Conservation (phyloP, 2,113 vertebrate species). For the Peromyscus polionotus region DNA sequence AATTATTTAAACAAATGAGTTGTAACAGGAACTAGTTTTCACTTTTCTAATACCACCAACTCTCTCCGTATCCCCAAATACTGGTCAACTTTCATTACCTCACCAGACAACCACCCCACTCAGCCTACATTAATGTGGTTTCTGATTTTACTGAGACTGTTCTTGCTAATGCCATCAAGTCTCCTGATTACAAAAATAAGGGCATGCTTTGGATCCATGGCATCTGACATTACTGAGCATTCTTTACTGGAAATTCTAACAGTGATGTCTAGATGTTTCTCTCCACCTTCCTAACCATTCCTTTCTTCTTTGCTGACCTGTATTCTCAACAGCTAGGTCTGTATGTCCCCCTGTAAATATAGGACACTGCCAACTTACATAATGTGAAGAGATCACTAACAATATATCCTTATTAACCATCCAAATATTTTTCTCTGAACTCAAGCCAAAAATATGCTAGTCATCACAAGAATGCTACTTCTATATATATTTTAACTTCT, state of each 20-base stretch:
- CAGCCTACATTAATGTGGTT: neutral
- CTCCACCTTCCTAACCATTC: slow-evolving; percentile 21
- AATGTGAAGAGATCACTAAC: neutral
- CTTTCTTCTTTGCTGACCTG: slow-evolving; percentile 11
- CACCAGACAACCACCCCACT: neutral
- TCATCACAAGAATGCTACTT: neutral
- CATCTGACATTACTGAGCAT: slow-evolving; percentile 2
- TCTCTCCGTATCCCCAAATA: slow-evolving; percentile 13
- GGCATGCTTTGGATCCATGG: neutral
- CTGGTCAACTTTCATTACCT: neutral
- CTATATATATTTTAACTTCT: slow-evolving; percentile 29
- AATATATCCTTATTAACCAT: neutral
- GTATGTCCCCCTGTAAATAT: neutral
- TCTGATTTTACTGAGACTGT: slow-evolving; percentile 23
- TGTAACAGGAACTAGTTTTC: slow-evolving; percentile 22
- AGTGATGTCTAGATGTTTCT: slow-evolving; percentile 1
- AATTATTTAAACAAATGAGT: slow-evolving; percentile 61
- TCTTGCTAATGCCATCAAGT: slow-evolving; percentile 3
- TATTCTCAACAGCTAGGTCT: neutral
- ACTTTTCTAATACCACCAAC: neutral
- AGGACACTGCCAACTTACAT: neutral
- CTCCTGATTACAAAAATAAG: slow-evolving; percentile 15
- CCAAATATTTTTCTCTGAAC: neutral
- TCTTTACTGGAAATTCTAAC: slow-evolving; percentile 58
- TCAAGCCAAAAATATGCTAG: neutral